Evolutionary conservation across 2,888 invertebrate species (phyloP), one percentile per base, ranked within the genome.

Genomic region (Cenopis cana): DNA sequence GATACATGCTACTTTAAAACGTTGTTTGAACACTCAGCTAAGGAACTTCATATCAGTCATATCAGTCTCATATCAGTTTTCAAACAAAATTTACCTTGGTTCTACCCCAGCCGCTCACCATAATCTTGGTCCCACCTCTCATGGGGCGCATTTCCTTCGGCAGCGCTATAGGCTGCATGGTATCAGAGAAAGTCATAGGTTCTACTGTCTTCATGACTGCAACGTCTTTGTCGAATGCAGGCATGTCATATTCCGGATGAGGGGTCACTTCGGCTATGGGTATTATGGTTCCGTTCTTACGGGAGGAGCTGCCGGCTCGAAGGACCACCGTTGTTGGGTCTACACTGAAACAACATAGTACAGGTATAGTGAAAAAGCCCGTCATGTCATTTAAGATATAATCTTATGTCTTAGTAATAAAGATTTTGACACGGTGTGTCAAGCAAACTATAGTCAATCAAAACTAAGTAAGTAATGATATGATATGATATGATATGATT

Each of bases 61-160:
- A n/a, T n/a, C n/a, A n/a, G n/a, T n/a, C n/a, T n/a, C n/a, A 29
- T 2, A 29, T 2, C 29, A 29, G 2, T 29, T 29, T 33, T 33
- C 33, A 33, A 33, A 33, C 9, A 8, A 33, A 33, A 2, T 33
- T 76, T 74, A 91, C 93, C 85, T 83, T 74, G 5, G 84, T 87
- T 20, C 90, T 82, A 0, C 93, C 93, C 93, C 93, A 93, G 0
- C 93, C 93, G 70, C 91, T 90, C 65, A 92, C 91, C 46, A 79
- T 72, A 0, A 89, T 81, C 0, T 78, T 76, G 0, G 82, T 81
- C 0, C 84, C 82, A 0, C 86, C 86, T 0, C 49, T 75, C 76
- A 90, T 77, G 0, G 76, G 57, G 10, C 86, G 78, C 0, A 78
- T 78, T 14, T 73, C 76, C 0, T 79, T 69, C 0, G 92, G 86